Conservation (phyloP, 92 coral and sea anemone genomes). For the Bergia sp. region DNA sequence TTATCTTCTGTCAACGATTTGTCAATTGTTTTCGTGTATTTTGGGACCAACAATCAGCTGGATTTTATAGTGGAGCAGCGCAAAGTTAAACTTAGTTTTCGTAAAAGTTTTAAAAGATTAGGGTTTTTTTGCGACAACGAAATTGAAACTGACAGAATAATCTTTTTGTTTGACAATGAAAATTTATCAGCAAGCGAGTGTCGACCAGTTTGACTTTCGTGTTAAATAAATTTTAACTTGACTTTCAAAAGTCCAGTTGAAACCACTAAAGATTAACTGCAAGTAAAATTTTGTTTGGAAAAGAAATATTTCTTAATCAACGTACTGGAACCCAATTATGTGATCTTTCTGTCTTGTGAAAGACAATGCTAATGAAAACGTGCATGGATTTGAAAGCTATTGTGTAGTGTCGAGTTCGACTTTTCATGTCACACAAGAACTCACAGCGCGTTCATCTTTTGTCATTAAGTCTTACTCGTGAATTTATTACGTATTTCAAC, state of each 20-base stretch:
- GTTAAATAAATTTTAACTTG: not conserved
- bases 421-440: conserved; percentile 28
- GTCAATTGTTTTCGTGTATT: not conserved
- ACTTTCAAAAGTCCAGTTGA: not conserved
- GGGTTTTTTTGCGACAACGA: not conserved
- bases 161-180: conserved; percentile 36
- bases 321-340: not conserved
- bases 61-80: not conserved
- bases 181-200: not conserved
- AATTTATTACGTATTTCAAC: not conserved
- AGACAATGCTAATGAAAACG: conserved; percentile 76
- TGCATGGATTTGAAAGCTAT: conserved; percentile 41
- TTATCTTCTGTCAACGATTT: conserved; percentile 1
- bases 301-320: not conserved
- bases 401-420: conserved; percentile 1
- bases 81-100: not conserved
- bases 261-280: not conserved
- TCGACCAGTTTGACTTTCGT: conserved; percentile 44
- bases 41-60: not conserved
- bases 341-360: conserved; percentile 2
- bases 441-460: not conserved
- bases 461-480: not conserved
- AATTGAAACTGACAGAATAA: conserved; percentile 4
- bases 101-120: not conserved
- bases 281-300: conserved; percentile 7